Evolutionary conservation across 2,797 vertebrate species (phyloP), one percentile per base, ranked within the genome.

Genomic region (Odontamblyopus lacepedii): DNA sequence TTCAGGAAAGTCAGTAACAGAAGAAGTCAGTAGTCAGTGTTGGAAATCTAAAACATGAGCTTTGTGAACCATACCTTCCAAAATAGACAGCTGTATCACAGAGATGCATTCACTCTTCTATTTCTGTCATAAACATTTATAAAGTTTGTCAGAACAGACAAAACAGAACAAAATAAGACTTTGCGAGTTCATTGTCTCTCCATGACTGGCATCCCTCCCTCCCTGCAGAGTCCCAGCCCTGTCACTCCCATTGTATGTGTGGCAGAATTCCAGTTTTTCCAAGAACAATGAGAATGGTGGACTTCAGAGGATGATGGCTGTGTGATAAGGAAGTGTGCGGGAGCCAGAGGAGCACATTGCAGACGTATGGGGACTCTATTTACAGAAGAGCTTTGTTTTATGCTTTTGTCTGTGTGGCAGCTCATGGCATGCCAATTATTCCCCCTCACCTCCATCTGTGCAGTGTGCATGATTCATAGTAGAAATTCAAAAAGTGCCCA

Each of bases 251-350:
- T 84, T 84, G 87, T 85, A 76, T 71, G 77, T 82, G 86, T 74
- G 72, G 75, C 63, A 72, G 57, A 84, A 90, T 88, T 91, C 86
- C 88, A 82, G 71, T 77, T 74, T 79, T 73, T 87, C 81, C 76
- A 85, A 78, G 83, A 91, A 92, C 90, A 91, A 91, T 90, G 84
- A 77, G 87, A 87, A 89, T 83, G 82, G 27, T 64, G 70, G 76
- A 85, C 88, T 90, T 90, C 88, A 89, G 82, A 90, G 80, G 76
- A 72, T 48, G 83, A 88, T 87, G 83, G 74, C 77, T 83, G 73
- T 77, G 70, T 73, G 89, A 92, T 91, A 88, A 89, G 90, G 88
- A 91, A 92, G 87, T 83, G 19, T 74, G 80, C 85, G 80, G 87
- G 89, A 91, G 88, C 87, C 83, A 73, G 26, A 72, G 67, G 72